Evolutionary conservation across 2,113 vertebrate genomes (phyloP).

Genomic region (Bos taurus): ARS-UCD2.0 NC_037329.1:39349001-39349500

Average conservation of each 20-base stretch:
- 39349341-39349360: slow-evolving; percentile 80
- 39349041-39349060: slow-evolving; percentile 71
- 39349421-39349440: slow-evolving; percentile 33
- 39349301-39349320: slow-evolving; percentile 81
- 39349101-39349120: slow-evolving; percentile 83
- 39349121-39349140: slow-evolving; percentile 79
- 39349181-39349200: slow-evolving; percentile 73
- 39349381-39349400: slow-evolving; percentile 67
- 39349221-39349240: slow-evolving; percentile 81
- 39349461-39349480: too few species aligned
- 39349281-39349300: slow-evolving; percentile 81
- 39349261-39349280: slow-evolving; percentile 81
- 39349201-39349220: slow-evolving; percentile 71
- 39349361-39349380: slow-evolving; percentile 79
- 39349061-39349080: slow-evolving; percentile 81
- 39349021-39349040: slow-evolving; percentile 70
- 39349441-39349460: neutral
- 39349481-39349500: neutral
- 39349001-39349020: slow-evolving; percentile 76
- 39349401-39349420: slow-evolving; percentile 71
- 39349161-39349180: slow-evolving; percentile 83
- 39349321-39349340: slow-evolving; percentile 79
- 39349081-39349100: slow-evolving; percentile 76
- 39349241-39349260: slow-evolving; percentile 80
- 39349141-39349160: slow-evolving; percentile 79